A percentile compares a stretch with the other conserved stretches of the same genome.
These are phyloP conservation scores for Epinephelus moara DNA, from an alignment of 2,113 vertebrate species.

Conservation along the genomic window DNA sequence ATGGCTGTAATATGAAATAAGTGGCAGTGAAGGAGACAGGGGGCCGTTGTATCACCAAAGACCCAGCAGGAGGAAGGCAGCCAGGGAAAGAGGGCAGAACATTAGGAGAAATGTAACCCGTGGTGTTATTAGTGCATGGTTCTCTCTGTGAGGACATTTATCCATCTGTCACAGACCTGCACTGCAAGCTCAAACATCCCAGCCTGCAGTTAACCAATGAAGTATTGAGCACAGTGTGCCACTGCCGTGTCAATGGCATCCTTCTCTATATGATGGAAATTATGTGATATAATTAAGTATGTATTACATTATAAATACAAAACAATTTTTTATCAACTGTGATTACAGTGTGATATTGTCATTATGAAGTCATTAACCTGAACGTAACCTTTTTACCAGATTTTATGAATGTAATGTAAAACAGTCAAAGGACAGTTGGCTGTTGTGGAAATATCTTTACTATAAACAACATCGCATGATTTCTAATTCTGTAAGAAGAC, in stretches of 20 bases:
- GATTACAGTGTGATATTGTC: too few species aligned
- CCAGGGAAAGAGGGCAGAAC: background rate
- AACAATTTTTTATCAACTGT: too few species aligned
- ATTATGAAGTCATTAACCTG: too few species aligned
- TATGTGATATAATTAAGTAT: background rate
- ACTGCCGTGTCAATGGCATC: background rate
- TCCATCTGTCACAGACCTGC: background rate
- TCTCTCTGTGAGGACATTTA: background rate
- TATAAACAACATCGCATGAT: too few species aligned
- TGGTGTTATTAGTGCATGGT: constrained; percentile 3
- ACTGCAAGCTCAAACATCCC: background rate
- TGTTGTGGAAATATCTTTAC: too few species aligned
- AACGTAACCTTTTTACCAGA: too few species aligned
- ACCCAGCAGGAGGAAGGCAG: background rate
- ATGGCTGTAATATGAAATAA: constrained; percentile 77
- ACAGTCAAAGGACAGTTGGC: too few species aligned
- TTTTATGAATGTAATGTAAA: too few species aligned
- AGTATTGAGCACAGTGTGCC: background rate
- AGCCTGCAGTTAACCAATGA: background rate
- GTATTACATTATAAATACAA: too few species aligned
- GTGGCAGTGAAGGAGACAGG: constrained; percentile 64
- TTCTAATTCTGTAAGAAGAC: too few species aligned
- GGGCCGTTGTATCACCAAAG: constrained; percentile 25
- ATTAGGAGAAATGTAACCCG: constrained; percentile 5
- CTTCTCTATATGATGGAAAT: background rate